Percentiles rank a stretch among this genome's conserved stretches.
These are phyloP conservation scores for Drosophila kuntzei DNA, from an alignment of 2,888 invertebrate genomes.

Conservation along the genomic window DNA sequence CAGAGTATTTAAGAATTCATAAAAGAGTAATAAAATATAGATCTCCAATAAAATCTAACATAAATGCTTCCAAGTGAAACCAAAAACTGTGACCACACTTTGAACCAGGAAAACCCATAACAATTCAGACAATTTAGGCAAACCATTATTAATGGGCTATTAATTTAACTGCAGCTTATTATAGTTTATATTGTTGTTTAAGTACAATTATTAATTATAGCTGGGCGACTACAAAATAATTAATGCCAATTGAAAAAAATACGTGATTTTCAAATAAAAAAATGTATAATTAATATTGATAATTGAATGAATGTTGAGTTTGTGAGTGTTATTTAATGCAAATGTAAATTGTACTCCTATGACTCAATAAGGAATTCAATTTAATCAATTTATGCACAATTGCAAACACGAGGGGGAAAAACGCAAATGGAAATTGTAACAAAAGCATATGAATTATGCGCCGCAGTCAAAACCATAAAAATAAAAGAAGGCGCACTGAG, in stretches of 20 bases:
- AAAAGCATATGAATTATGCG: slow-evolving; percentile 74
- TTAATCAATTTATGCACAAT: slow-evolving; percentile 47
- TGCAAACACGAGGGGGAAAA: neutral
- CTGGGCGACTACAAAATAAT: slow-evolving; percentile 15
- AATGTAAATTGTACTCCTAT: slow-evolving; percentile 14
- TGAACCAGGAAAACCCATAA: neutral
- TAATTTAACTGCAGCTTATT: slow-evolving; percentile 50
- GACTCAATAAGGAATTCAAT: slow-evolving; percentile 36
- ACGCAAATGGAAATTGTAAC: slow-evolving; percentile 48
- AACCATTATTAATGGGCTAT: slow-evolving; percentile 63
- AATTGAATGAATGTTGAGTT: slow-evolving; percentile 39
- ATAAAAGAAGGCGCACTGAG: slow-evolving; percentile 10
- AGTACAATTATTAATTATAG: slow-evolving; percentile 31
- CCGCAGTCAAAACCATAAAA: slow-evolving; percentile 64
- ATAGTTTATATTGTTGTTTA: neutral
- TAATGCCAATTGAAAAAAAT: slow-evolving; percentile 23
- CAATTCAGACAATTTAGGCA: slow-evolving; percentile 38
- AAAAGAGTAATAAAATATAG: neutral
- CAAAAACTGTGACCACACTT: neutral
- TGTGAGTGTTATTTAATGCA: slow-evolving; percentile 31
- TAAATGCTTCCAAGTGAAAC: neutral
- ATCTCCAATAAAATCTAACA: neutral
- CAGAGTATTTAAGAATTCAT: neutral
- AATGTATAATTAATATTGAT: slow-evolving; percentile 31
- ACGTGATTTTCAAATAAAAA: neutral